Evolutionary conservation across 2,113 vertebrate genomes (phyloP).

Genomic region (Burhinus bistriatus): DNA sequence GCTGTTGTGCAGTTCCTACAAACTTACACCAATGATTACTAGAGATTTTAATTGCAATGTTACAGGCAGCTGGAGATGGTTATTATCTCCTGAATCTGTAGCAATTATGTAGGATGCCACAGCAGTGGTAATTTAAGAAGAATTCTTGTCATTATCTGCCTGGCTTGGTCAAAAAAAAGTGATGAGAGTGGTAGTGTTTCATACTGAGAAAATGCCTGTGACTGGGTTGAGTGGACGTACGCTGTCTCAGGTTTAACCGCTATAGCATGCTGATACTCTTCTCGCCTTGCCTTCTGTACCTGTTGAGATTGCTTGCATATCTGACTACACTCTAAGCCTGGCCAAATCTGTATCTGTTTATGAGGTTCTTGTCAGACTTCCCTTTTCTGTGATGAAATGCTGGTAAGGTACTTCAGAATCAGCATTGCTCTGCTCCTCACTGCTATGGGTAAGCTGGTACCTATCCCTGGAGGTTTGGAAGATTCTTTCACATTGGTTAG

Average conservation of each 20-base stretch:
- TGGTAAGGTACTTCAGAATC: background rate
- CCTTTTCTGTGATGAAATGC: background rate
- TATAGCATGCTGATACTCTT: background rate
- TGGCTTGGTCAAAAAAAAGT: background rate
- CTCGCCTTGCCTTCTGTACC: background rate
- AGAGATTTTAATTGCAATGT: slow-evolving; percentile 4
- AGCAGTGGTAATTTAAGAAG: background rate
- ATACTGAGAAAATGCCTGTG: background rate
- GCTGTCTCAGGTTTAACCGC: background rate
- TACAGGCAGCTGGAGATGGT: background rate
- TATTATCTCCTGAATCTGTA: background rate
- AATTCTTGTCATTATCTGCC: background rate
- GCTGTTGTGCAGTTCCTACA: background rate
- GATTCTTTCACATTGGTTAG: background rate
- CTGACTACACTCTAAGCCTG: background rate
- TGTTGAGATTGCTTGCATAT: background rate
- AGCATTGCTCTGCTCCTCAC: background rate
- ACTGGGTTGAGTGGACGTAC: background rate
- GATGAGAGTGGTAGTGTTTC: background rate
- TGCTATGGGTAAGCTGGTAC: background rate
- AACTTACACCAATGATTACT: background rate
- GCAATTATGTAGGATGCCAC: background rate
- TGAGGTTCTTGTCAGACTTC: background rate
- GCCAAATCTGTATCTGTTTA: background rate
- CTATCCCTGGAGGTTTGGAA: background rate